Base-by-base conservation (phyloP, 2,888 invertebrate species). In the Drymonia ruficornis region DNA sequence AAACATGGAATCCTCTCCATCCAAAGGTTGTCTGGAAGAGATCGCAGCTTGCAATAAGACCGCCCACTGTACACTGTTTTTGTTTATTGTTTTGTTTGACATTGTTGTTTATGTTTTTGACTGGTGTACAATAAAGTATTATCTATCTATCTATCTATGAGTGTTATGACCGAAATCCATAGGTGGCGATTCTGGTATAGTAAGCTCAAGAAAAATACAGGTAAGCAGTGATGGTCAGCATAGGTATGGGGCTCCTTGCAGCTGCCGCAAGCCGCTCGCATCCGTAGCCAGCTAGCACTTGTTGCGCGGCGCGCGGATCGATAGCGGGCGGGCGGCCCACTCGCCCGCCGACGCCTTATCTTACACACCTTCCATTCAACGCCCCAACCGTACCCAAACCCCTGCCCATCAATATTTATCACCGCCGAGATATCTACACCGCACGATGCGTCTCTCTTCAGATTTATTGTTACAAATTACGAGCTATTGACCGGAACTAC, bases 291-390 rank as follows among this genome's bases (percentile, higher is more conserved):
- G 52, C 55, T 74, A 76, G 74, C 84, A 90, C 90, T 88, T 90
- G 90, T 90, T 90, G 89, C 90, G 89, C 89, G 83, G 84, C 68
- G 72, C 68, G 67, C 70, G 64, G 84, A 89, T 90, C 90, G 87
- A 90, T 90, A 85, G 59, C 60, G 55, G 50, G 60, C 70, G 56
- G 66, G 53, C 65, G 70, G 64, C 68, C 59, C 70, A 71, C 65
- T 68, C 65, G 70, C 70, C 69, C 63, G 53, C 56, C 65, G 61
- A n/a, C 40, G 48, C 47, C 47, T 49, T 44, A 38, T 55, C 50
- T 53, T 53, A 61, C 69, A 63, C 68, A 74, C 65, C 71, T 74
- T 65, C 72, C 64, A 74, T 78, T 77, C 71, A 78, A 61, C 63
- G 53, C 61, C 63, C 49, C 68, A 72, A 63, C 63, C 67, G 15